Evolutionary conservation across 2,888 invertebrate genomes (phyloP).

Genomic region (Acanthoscelides obtectus): DNA sequence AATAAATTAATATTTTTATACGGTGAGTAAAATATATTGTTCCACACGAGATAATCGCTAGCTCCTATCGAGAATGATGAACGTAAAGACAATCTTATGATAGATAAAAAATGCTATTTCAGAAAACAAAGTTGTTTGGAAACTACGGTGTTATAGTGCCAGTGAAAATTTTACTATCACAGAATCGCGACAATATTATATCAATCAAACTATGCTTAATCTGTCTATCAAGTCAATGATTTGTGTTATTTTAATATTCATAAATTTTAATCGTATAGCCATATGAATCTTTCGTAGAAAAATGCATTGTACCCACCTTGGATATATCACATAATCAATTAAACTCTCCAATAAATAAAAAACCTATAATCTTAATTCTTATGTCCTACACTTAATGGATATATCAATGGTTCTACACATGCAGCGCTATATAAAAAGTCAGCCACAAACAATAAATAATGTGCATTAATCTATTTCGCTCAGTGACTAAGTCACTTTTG

Average conservation of each 20-base stretch:
- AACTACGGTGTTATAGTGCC: too few species aligned
- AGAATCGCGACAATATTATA: too few species aligned
- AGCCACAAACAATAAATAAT: slow-evolving; percentile 8
- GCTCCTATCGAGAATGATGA: too few species aligned
- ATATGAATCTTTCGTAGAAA: neutral
- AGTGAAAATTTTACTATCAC: too few species aligned
- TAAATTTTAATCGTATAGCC: too few species aligned
- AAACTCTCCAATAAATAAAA: slow-evolving; percentile 19
- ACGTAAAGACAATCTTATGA: too few species aligned
- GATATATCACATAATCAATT: slow-evolving; percentile 20
- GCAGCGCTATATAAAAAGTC: slow-evolving; percentile 9
- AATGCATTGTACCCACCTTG: neutral
- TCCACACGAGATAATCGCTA: neutral
- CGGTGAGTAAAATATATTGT: neutral
- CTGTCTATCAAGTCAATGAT: too few species aligned
- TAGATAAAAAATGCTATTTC: too few species aligned
- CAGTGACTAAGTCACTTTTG: neutral
- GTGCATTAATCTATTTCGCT: slow-evolving; percentile 2
- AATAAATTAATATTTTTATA: neutral
- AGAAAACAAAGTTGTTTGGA: too few species aligned
- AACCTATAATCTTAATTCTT: slow-evolving; percentile 13
- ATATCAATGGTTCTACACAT: slow-evolving; percentile 15
- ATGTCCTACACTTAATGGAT: slow-evolving; percentile 17
- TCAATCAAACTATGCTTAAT: too few species aligned
- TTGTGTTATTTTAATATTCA: too few species aligned